Base-by-base conservation (phyloP, 2,113 vertebrate species). In the Podilymbus podiceps region DNA sequence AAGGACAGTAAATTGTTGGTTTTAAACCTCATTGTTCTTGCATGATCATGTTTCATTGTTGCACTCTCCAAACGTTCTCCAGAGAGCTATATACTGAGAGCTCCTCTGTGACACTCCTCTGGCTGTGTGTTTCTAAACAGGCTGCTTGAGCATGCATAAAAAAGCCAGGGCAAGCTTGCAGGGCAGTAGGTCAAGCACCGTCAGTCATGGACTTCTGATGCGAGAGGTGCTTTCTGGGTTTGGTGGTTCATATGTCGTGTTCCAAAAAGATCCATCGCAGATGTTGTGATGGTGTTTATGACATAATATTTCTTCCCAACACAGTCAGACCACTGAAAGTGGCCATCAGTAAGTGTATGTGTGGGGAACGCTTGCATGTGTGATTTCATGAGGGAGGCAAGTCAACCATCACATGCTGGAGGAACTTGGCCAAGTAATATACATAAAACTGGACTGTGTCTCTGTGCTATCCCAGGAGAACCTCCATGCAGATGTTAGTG, bases 371-470 rank as follows among this genome's bases (percentile, higher is more conserved):
- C 75, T 96, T 90, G 58, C 96, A 93, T 95, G 92, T 92, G 96
- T 95, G 97, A 98, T 96, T 98, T 97, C 97, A 98, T 96, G 96
- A 96, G 97, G 96, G 97, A 97, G 98, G 94, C 93, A 98, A 98
- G 92, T 98, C 97, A 97, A 98, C 97, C 97, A 95, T 98, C 98
- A 97, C 96, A 94, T 76, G 89, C 85, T 96, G 87, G 88, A 96
- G 95, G 96, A 96, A 86, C 90, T 88, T 64, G 90, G 98, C 98
- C 98, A 98, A 98, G 91, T 96, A 97, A 98, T 89, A 97, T 96
- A 96, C 75, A 94, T 71, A 96, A 97, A 96, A 97, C 93, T 95
- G 94, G 89, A 67, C 72, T 91, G 25, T 88, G 92, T 96, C 93
- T 97, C 76, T 22, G 56, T 87, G 68, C 67, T 95, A 10, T 97